Base-by-base conservation (phyloP, 2,113 vertebrate genomes). In the Malurus elegans region DNA sequence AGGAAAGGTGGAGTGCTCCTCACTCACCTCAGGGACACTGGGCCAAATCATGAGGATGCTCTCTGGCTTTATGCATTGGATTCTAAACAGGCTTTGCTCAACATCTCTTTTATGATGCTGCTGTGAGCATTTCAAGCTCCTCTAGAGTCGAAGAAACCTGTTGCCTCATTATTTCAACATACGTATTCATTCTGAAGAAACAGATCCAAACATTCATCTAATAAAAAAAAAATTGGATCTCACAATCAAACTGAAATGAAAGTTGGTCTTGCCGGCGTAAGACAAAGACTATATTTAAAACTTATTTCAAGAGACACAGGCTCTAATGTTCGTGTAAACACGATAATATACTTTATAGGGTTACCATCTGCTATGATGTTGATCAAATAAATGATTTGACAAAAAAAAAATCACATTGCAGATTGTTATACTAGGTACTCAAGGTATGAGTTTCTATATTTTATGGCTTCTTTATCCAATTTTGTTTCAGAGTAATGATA, bases 361-460 rank as follows among this genome's bases (percentile, higher is more conserved):
- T 94, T 97, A 98, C 97, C 98, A 99, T 98, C 98, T 99, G 98
- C 96, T 98, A 97, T 92, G 75, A 97, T 95, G 96, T 94, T 98
- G 97, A 98, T 98, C 97, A 98, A 98, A 98, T 97, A 98, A 98
- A 97, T 97, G 94, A 98, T 98, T 85, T 98, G 95, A 98, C 96
- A 95, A 92, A 96, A 76, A 83, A 79, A 86, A 97, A 98, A 98
- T 96, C 93, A 96, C 89, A 98, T 97, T 98, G 94, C 87, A 95
- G 84, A 90, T 81, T 96, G 96, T 91, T 96, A 88, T 48, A 93
- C 92, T 97, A 97, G 94, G 97, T 97, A 97, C 95, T 97, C 82
- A 98, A 98, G 95, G 97, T 98, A 98, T 98, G 97, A 98, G 93
- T 96, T 97, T 97, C 93, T 90, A 84, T 97, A 95, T 98, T 95